Conservation (phyloP, 2,113 vertebrate genomes). For the Leucosticte australis region DNA sequence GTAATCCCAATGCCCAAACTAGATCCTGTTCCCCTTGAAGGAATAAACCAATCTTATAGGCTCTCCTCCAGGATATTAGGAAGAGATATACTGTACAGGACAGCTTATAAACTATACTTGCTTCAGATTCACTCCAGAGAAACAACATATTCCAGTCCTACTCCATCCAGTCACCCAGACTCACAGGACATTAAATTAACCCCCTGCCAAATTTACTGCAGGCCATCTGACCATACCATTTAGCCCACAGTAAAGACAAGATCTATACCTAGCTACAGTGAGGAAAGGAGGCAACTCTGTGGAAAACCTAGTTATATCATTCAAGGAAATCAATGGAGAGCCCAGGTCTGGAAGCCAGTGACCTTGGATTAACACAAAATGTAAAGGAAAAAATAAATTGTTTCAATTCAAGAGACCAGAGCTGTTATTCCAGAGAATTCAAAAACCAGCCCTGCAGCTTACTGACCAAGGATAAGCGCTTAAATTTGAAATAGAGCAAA, state of each 20-base stretch:
- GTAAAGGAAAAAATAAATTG: conserved; percentile 26
- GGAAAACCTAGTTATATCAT: conserved; percentile 36
- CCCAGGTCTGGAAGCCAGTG: background rate
- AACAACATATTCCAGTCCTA: background rate
- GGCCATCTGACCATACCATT: conserved; percentile 12
- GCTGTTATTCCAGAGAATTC: background rate
- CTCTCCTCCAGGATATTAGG: background rate
- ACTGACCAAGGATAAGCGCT: background rate
- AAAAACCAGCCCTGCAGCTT: background rate
- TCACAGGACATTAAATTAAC: conserved; percentile 1
- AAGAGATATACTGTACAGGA: background rate
- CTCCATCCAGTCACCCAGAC: background rate
- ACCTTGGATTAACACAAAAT: conserved; percentile 30
- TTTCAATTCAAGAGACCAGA: background rate
- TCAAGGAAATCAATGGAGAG: conserved; percentile 39
- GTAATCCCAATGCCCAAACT: background rate
- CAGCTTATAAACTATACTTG: background rate
- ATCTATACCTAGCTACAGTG: background rate
- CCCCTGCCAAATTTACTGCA: conserved; percentile 3
- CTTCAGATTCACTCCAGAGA: background rate
- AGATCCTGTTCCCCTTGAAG: background rate
- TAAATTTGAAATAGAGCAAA: background rate
- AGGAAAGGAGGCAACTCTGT: conserved; percentile 17
- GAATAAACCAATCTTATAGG: background rate
- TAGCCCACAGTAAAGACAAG: conserved; percentile 29